Conservation (phyloP, 2,113 vertebrate genomes). For the Ophthalmolycus amberensis region DNA sequence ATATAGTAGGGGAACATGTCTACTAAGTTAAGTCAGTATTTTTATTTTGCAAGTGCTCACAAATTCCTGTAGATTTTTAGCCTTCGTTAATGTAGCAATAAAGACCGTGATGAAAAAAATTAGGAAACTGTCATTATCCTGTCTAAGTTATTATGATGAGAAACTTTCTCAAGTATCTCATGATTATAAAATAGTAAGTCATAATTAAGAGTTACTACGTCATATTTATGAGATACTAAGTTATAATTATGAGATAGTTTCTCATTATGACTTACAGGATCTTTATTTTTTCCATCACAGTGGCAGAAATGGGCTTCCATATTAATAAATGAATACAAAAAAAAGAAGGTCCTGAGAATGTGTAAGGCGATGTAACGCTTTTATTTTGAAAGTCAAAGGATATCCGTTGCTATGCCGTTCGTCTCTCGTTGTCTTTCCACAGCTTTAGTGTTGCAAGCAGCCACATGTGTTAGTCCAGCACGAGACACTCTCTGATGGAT, state of each 20-base stretch:
- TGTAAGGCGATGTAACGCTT: not conserved
- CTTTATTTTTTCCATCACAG: no score
- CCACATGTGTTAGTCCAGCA: not conserved
- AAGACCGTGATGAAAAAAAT: not conserved
- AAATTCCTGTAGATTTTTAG: not conserved
- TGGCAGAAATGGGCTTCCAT: no score
- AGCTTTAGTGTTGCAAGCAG: not conserved
- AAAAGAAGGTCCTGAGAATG: not conserved
- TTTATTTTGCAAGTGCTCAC: not conserved
- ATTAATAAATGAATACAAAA: no score
- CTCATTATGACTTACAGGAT: no score
- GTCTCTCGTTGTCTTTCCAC: not conserved
- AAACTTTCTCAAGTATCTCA: no score
- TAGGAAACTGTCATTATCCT: no score
- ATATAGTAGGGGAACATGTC: not conserved
- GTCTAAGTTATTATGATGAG: no score
- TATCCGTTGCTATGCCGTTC: not conserved
- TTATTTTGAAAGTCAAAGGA: constrained; percentile 50
- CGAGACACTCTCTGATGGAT: constrained; percentile 6
- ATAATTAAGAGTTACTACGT: no score
- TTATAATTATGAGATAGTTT: no score
- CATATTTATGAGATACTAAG: no score
- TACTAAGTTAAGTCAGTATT: not conserved
- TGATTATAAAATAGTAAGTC: no score
- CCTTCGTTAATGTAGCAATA: not conserved